These are phyloP conservation scores for Calliphora vicina DNA, from an alignment of 1,140 invertebrate genomes.

Conservation along the genomic window DNA sequence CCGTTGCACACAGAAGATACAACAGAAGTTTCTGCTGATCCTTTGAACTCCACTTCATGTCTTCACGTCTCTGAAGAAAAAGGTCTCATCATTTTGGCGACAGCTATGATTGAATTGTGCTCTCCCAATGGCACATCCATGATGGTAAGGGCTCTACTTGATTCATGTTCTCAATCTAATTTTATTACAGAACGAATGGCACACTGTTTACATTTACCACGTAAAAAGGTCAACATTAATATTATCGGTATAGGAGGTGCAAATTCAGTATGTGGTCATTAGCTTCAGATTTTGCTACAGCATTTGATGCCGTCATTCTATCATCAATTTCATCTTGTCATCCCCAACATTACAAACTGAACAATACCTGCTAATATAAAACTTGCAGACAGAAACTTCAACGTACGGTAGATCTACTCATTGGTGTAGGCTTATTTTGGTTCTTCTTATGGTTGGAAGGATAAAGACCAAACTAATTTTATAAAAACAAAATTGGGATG, in stretches of 20 bases:
- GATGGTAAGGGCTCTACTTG: neutral
- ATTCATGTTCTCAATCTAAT: neutral
- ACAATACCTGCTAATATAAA: slow-evolving; percentile 8
- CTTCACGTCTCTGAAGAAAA: neutral
- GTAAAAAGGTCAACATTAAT: no score
- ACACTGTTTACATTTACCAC: neutral
- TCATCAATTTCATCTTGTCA: no score
- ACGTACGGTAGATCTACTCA: neutral
- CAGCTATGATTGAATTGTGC: no score
- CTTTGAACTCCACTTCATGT: neutral
- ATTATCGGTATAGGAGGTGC: no score
- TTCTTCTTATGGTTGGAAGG: neutral
- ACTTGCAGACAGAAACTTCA: neutral
- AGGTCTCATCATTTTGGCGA: neutral
- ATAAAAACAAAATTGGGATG: slow-evolving; percentile 5
- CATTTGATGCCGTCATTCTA: no score
- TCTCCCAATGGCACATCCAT: no score
- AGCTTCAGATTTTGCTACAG: no score
- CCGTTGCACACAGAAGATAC: no score
- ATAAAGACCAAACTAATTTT: neutral
- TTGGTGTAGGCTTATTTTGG: no score
- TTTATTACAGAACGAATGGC: slow-evolving; percentile 20
- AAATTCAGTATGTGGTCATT: no score
- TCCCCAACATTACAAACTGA: neutral
- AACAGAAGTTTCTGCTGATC: neutral